These are phyloP conservation scores for Agapornis roseicollis DNA, from an alignment of 2,113 vertebrate species.

Conservation along the genomic window DNA sequence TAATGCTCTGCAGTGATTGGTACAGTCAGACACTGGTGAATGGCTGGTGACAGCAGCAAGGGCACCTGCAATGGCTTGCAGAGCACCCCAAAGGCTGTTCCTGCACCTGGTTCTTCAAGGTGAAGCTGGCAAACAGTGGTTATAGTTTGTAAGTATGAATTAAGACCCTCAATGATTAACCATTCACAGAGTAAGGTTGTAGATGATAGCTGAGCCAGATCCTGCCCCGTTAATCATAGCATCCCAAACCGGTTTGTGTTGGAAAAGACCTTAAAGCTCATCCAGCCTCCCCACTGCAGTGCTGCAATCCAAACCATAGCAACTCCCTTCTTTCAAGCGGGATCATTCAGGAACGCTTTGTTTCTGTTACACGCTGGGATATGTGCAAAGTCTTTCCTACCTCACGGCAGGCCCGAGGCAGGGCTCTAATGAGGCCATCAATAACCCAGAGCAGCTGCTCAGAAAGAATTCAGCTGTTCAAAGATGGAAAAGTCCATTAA, in stretches of 20 bases:
- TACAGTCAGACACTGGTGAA: fast-evolving
- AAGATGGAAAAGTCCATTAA: constrained; percentile 78
- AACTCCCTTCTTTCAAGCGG: background rate
- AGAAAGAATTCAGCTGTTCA: constrained; percentile 84
- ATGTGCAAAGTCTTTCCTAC: constrained; percentile 69
- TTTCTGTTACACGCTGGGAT: constrained; percentile 17
- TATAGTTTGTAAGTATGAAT: fast-evolving
- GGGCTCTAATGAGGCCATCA: constrained; percentile 89
- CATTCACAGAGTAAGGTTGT: background rate
- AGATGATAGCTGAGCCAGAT: background rate
- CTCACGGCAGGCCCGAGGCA: constrained; percentile 53
- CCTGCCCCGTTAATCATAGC: background rate
- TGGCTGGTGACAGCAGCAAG: background rate
- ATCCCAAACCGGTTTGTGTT: background rate
- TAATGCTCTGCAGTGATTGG: background rate
- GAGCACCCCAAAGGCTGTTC: background rate
- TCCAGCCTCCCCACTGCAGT: background rate
- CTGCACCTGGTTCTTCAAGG: fast-evolving
- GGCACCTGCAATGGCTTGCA: background rate
- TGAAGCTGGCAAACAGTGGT: background rate
- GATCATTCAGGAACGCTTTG: background rate
- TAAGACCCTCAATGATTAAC: background rate
- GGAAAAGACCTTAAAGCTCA: background rate
- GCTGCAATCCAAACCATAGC: fast-evolving
- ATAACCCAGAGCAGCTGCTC: constrained; percentile 93